These are phyloP conservation scores for Euclidia mi DNA, from an alignment of 2,888 invertebrate genomes.

Conservation along the genomic window DNA sequence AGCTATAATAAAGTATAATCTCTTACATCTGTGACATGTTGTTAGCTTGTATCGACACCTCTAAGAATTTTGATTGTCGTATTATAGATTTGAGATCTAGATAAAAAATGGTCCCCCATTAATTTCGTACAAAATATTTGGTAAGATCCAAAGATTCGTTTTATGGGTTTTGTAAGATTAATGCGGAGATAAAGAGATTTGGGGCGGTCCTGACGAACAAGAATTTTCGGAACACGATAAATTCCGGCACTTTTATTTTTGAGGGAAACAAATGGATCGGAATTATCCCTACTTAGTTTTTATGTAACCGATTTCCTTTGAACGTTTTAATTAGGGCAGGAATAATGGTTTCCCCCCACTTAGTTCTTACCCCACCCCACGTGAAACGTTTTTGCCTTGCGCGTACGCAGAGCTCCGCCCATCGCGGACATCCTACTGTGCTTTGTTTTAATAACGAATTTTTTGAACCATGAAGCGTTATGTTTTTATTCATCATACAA, in stretches of 20 bases:
- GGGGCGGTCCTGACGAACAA: constrained; percentile 73
- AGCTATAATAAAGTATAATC: constrained; percentile 65
- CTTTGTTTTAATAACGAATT: constrained; percentile 73
- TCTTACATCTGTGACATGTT: constrained; percentile 74
- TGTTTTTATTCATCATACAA: constrained; percentile 35
- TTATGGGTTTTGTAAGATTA: constrained; percentile 87
- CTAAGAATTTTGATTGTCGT: constrained; percentile 86
- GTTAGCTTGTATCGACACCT: constrained; percentile 87
- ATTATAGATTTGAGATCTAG: constrained; percentile 77
- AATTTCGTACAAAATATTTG: constrained; percentile 88
- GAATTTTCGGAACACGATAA: constrained; percentile 80
- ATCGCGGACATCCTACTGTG: constrained; percentile 73
- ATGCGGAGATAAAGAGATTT: constrained; percentile 85
- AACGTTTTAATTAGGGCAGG: constrained; percentile 54
- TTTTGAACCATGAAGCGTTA: constrained; percentile 67
- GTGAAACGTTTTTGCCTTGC: constrained; percentile 54
- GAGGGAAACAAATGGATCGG: constrained; percentile 47
- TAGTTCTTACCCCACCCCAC: constrained; percentile 55
- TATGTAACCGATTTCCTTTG: constrained; percentile 31
- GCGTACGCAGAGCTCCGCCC: constrained; percentile 79
- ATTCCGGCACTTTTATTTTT: constrained; percentile 77
- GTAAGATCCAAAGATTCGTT: constrained; percentile 86
- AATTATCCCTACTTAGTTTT: constrained; percentile 41
- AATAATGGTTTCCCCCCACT: constrained; percentile 52
- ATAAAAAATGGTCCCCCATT: constrained; percentile 85